These are phyloP conservation scores for Acromyrmex echinatior DNA, from an alignment of 1,140 invertebrate genomes.

Conservation along the genomic window DNA sequence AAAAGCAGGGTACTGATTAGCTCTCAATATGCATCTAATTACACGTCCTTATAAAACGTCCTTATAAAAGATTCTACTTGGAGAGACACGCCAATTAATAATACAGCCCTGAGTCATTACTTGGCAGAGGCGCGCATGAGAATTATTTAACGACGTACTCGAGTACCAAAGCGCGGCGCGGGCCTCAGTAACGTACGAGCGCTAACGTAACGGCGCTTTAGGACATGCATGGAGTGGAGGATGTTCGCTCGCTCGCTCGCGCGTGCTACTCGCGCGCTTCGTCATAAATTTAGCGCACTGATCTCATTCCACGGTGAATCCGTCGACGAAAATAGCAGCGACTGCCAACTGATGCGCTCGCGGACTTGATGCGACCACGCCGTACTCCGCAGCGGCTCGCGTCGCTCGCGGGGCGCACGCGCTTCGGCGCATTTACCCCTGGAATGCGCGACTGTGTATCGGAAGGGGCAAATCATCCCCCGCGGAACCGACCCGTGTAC, in stretches of 20 bases:
- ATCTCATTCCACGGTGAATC: slow-evolving; percentile 46
- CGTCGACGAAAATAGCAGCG: slow-evolving; percentile 76
- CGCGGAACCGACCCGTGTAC: slow-evolving; percentile 11
- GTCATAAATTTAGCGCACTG: slow-evolving; percentile 73
- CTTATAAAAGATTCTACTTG: background rate
- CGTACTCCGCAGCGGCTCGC: slow-evolving; percentile 26
- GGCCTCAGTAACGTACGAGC: slow-evolving; percentile 23
- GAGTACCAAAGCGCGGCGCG: slow-evolving; percentile 25
- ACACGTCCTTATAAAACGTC: background rate
- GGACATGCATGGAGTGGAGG: background rate
- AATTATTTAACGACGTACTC: slow-evolving; percentile 41
- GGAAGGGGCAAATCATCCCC: slow-evolving; percentile 28
- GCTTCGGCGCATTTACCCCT: slow-evolving; percentile 57
- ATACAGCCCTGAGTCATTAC: background rate
- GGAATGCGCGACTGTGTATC: slow-evolving; percentile 44
- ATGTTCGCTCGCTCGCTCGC: slow-evolving; percentile 12
- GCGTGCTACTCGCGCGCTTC: slow-evolving; percentile 23
- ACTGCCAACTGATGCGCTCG: slow-evolving; percentile 22
- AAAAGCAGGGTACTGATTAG: background rate
- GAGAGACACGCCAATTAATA: background rate
- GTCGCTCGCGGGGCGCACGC: slow-evolving; percentile 40
- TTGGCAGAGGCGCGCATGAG: background rate
- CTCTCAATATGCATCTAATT: background rate
- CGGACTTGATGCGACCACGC: slow-evolving; percentile 28
- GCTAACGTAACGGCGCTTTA: slow-evolving; percentile 38